Base-by-base conservation (phyloP, 2,888 invertebrate genomes). In the Orthonevra nobilis region DNA sequence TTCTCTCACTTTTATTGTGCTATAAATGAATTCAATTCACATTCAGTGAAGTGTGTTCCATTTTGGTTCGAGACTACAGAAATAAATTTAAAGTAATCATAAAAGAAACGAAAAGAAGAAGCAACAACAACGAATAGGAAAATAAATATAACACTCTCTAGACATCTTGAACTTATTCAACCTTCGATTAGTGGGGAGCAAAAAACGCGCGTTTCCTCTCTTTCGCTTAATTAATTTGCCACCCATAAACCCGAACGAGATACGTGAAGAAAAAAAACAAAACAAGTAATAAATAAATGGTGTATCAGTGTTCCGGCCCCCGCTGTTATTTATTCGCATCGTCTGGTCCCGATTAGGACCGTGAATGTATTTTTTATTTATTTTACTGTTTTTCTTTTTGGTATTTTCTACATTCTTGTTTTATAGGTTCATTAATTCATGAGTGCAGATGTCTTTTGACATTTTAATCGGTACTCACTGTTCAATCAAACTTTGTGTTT, bases 151-250 rank as follows among this genome's bases (percentile, higher is more conserved):
- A 66, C 32, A 30, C 23, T 15, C 20, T 20, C 56, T 58, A 68
- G 46, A 68, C 68, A 50, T 40, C 68, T 68, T 68, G 68, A 68
- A 68, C 68, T 68, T 58, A 36, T 23, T 38, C 48, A 40, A 68
- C 68, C 68, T 58, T 68, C 58, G 68, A 68, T 68, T 58, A 58
- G 32, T 58, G 30, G 58, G 58, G 68, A 68, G 48, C 56, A 68
- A 58, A 44, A 68, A 58, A 68, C 23, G 36, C 52, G 36, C 36
- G 14, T 36, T 36, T 36, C 52, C 36, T 52, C 36, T 46, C 46
- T 36, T 2, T 23, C 23, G 9, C 52, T 52, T 52, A 68, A 68
- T 68, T 68, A 54, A 68, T 58, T 58, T 14, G 52, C 52, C 36
- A 36, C 7, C 52, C 52, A 23, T 36, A 36, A 32, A 36, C 12